Conservation (phyloP, 2,113 vertebrate genomes). For the Cyphomyrus plagiostoma region DNA sequence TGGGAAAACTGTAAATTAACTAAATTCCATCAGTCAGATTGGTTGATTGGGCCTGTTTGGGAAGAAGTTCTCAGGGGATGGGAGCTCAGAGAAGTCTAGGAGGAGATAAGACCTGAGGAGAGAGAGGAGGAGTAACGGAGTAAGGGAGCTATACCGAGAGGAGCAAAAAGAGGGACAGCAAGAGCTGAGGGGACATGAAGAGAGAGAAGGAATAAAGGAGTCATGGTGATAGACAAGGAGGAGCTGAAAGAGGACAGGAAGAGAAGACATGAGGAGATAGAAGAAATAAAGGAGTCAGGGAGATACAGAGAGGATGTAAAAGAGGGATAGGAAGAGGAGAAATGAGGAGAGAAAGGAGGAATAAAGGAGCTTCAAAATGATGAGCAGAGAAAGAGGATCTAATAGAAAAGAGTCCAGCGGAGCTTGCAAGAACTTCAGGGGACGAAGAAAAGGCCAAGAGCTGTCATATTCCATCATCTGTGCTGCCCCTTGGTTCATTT, state of each 20-base stretch:
- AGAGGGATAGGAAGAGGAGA: background rate
- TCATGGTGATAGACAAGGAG: background rate
- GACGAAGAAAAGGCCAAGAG: background rate
- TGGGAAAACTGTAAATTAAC: slow-evolving; percentile 38
- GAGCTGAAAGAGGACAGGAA: background rate
- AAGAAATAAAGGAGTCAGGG: background rate
- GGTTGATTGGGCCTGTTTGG: background rate
- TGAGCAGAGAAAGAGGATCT: background rate
- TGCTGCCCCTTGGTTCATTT: background rate
- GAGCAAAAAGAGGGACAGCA: slow-evolving; percentile 10
- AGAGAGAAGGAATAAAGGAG: background rate
- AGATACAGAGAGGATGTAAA: background rate
- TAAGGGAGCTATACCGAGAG: background rate
- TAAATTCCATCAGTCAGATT: background rate
- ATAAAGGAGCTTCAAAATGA: background rate
- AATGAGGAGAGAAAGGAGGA: background rate
- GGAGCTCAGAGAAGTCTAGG: background rate
- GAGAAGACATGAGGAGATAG: background rate
- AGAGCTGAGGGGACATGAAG: background rate
- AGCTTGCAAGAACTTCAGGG: background rate
- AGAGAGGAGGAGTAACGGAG: background rate
- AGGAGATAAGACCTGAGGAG: background rate
- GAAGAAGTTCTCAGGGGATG: background rate
- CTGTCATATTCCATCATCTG: background rate
- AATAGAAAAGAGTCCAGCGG: background rate